A percentile compares a stretch with the other conserved stretches of the same genome.
phyloP scores from a whole-genome alignment of 1,140 invertebrate genomes.

The Onthophagus taurus region DNA sequence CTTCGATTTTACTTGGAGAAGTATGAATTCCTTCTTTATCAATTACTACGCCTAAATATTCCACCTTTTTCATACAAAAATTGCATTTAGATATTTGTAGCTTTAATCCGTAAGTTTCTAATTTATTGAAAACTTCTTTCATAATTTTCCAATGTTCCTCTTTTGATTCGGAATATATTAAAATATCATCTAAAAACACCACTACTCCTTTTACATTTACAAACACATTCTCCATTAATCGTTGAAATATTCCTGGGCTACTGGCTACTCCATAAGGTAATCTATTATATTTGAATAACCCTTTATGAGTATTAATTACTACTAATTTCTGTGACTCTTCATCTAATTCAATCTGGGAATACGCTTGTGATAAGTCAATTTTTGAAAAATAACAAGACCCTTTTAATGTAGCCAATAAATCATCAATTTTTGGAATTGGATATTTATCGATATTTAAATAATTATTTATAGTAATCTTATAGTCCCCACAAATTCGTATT shows the following conservation, averaged over 20 bases:
- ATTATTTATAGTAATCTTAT: conserved; percentile 29
- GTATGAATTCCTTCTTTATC: conserved; percentile 4
- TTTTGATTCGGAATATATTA: neutral
- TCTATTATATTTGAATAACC: conserved; percentile 12
- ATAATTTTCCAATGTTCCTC: neutral
- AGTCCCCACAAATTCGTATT: conserved; percentile 31
- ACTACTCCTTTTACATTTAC: conserved; percentile 26
- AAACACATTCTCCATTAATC: conserved; percentile 30
- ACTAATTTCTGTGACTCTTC: conserved; percentile 24
- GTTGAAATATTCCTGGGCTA: conserved; percentile 18
- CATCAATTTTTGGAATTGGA: conserved; percentile 31
- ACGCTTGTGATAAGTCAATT: conserved; percentile 31
- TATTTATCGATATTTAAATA: conserved; percentile 22
- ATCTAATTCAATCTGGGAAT: conserved; percentile 29
- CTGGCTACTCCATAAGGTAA: conserved; percentile 21
- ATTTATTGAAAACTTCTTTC: conserved; percentile 3
- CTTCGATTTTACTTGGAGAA: neutral
- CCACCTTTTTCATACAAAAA: neutral
- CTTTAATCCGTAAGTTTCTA: neutral
- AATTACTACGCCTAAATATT: conserved; percentile 5
- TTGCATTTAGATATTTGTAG: conserved; percentile 1
- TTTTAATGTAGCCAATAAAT: conserved; percentile 26
- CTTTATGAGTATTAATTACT: conserved; percentile 20
- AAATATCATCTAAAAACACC: conserved; percentile 5
- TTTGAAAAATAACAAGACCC: conserved; percentile 28